Evolutionary conservation across 2,113 vertebrate species (phyloP).

Genomic region (Glaucomys volans): DNA sequence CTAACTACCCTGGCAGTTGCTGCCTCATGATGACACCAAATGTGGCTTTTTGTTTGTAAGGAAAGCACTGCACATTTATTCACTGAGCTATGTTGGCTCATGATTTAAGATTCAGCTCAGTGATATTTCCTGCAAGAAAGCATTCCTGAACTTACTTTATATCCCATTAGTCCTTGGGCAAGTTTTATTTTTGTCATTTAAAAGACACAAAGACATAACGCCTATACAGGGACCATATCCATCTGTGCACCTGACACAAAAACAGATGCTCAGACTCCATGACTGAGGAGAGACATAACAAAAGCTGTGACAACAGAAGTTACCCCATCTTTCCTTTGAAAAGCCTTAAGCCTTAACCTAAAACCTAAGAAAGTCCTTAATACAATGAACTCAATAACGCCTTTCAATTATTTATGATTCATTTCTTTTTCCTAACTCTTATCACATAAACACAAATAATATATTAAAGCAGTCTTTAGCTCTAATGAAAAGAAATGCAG

Average conservation of each 20-base stretch:
- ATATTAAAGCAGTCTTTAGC: not conserved
- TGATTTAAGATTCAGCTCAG: not conserved
- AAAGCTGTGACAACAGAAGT: not conserved
- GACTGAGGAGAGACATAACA: not conserved
- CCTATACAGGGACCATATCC: not conserved
- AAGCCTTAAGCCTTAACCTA: not conserved
- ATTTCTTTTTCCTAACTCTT: not conserved
- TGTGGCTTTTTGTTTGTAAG: not conserved
- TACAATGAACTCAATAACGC: not conserved
- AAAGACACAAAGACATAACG: not conserved
- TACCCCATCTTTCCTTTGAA: not conserved
- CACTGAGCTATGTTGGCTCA: not conserved
- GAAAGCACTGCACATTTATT: not conserved
- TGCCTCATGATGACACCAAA: not conserved
- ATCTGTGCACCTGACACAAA: not conserved
- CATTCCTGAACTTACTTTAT: not conserved
- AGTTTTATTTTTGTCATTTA: not conserved
- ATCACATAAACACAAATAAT: not conserved
- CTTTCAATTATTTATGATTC: not conserved
- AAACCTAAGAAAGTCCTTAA: slow-evolving; percentile 3
- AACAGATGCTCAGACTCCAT: not conserved
- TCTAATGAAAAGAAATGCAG: not conserved
- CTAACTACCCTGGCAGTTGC: rapidly evolving
- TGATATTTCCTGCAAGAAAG: not conserved
- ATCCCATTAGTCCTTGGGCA: not conserved